These are phyloP conservation scores for Rotaria socialis DNA, from an alignment of 2,888 invertebrate species.

Conservation along the genomic window DNA sequence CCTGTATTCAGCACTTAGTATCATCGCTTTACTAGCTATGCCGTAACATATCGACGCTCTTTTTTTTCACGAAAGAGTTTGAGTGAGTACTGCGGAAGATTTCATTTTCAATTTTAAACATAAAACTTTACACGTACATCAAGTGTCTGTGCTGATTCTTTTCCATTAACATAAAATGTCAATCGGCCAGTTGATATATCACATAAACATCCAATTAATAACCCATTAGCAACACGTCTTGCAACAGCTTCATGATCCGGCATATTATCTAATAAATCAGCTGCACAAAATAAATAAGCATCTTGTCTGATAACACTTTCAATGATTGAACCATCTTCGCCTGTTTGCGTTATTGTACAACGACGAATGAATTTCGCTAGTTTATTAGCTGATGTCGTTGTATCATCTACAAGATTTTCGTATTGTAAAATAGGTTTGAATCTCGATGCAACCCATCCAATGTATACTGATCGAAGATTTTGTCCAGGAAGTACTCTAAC, in stretches of 20 bases:
- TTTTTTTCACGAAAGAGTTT: too few species aligned
- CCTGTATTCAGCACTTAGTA: too few species aligned
- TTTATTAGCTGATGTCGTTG: background rate
- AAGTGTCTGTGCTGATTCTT: constrained; percentile 83
- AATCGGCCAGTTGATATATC: constrained; percentile 90
- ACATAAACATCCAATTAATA: constrained; percentile 93
- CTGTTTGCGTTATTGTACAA: constrained; percentile 45
- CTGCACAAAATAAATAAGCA: constrained; percentile 94
- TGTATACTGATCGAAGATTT: constrained; percentile 86
- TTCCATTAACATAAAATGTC: constrained; percentile 91
- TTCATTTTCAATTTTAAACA: too few species aligned
- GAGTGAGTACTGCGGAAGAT: too few species aligned
- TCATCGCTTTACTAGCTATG: too few species aligned
- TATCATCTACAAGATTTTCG: background rate
- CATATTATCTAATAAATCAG: constrained; percentile 87
- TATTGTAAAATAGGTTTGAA: constrained; percentile 64
- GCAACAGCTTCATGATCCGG: constrained; percentile 69
- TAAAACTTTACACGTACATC: background rate
- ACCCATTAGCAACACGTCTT: constrained; percentile 64
- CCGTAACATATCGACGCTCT: too few species aligned
- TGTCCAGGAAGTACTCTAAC: constrained; percentile 82
- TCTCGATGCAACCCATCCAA: constrained; percentile 98
- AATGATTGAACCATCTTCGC: constrained; percentile 42
- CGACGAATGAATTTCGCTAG: background rate
- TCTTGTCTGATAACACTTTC: constrained; percentile 69